Evolutionary conservation across 2,113 vertebrate species (phyloP), one percentile per base, ranked within the genome.

Genomic region (Poeciliopsis turrubarensis): DNA sequence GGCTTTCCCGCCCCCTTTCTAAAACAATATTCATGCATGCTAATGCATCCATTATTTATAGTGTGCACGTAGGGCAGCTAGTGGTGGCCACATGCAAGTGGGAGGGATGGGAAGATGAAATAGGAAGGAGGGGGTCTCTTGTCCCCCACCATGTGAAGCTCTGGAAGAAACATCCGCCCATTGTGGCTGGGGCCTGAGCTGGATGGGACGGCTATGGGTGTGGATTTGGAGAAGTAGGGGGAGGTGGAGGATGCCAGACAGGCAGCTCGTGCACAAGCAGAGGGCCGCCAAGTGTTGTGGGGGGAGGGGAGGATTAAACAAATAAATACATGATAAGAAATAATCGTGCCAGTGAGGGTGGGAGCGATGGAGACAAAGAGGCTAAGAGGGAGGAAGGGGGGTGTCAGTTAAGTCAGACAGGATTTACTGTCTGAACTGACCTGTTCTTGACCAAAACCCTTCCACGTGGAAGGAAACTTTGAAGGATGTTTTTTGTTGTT

Each of bases 251-350:
- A 44, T 57, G 90, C 91, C 90, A 93, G 93, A 92, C 91, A 91
- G 89, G 89, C 91, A 91, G 91, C 80, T 90, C 86, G 81, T 87
- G 88, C 83, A 89, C 71, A 60, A 88, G 84, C 72, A 90, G 78
- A 79, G 86, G 89, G 87, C 84, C 81, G 88, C 92, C 87, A 82
- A 94, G 89, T 89, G 89, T 69, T 86, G 77, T 88, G 65, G 89
- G 92, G 92, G 92, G 90, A 90, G 86, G 92, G 93, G 91, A 77
- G 92, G 91, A 94, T 94, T 95, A 95, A 94, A 94, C 91, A 94
- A 95, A 94, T 94, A 94, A 94, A 95, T 93, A 94, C 93, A 93
- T 92, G 94, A 94, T 94, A 94, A 95, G 93, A 94, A 94, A 93
- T 92, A 93, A 94, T 93, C 89, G 86, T 87, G 89, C 85, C 86